These are phyloP conservation scores for Mesoligia furuncula DNA, from an alignment of 2,888 invertebrate genomes.

Conservation along the genomic window DNA sequence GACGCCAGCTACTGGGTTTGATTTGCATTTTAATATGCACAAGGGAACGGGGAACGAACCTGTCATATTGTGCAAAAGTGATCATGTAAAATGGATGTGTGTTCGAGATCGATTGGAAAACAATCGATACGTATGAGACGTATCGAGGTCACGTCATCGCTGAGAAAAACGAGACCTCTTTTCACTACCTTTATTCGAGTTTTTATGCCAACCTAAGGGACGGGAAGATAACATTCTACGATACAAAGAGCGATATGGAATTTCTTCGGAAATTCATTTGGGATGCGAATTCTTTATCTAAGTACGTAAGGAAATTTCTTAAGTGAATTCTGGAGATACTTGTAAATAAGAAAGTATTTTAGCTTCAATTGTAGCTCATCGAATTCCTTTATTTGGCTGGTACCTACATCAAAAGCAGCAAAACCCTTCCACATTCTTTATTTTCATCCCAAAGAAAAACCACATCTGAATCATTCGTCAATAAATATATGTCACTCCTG, in stretches of 20 bases:
- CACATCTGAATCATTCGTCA: conserved; percentile 24
- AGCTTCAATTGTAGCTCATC: conserved; percentile 8
- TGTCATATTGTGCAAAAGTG: conserved; percentile 82
- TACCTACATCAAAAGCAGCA: conserved; percentile 12
- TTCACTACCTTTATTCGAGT: conserved; percentile 66
- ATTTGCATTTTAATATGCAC: conserved; percentile 90
- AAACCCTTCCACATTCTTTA: background rate
- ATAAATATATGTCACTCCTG: conserved; percentile 14
- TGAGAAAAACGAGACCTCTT: conserved; percentile 59
- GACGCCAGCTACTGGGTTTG: conserved; percentile 73
- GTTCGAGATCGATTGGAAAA: conserved; percentile 61
- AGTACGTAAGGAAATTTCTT: conserved; percentile 59
- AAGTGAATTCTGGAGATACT: conserved; percentile 42
- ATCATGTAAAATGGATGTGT: conserved; percentile 69
- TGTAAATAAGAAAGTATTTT: conserved; percentile 32
- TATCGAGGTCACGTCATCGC: conserved; percentile 51
- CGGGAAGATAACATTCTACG: conserved; percentile 69
- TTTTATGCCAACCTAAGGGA: conserved; percentile 67
- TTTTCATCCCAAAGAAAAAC: conserved; percentile 12
- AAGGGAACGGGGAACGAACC: conserved; percentile 78
- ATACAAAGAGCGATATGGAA: conserved; percentile 71
- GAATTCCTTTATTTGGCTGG: background rate
- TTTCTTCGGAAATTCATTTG: conserved; percentile 70
- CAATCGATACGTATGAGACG: conserved; percentile 62
- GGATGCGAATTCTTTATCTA: conserved; percentile 64